These are phyloP conservation scores for Nestor notabilis DNA, from an alignment of 2,113 vertebrate genomes.

Conservation along the genomic window DNA sequence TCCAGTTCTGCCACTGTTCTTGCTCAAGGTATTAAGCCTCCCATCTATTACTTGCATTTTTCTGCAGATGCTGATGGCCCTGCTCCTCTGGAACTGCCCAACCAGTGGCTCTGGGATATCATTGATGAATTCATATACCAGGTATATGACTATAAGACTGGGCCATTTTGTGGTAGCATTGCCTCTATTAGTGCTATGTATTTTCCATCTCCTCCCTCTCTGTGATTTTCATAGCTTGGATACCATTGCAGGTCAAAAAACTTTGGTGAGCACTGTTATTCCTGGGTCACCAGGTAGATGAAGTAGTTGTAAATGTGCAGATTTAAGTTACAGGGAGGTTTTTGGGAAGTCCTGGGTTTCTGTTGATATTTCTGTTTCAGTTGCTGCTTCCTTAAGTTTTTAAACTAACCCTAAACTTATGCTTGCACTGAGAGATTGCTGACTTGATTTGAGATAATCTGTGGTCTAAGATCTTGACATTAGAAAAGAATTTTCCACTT, in stretches of 20 bases:
- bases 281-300: neutral
- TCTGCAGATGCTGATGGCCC: conserved; percentile 94
- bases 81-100: conserved; percentile 94
- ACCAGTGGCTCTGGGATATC: conserved; percentile 99
- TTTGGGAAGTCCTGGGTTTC: neutral
- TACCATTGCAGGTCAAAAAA: neutral
- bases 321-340: neutral
- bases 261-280: neutral
- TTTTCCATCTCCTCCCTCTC: neutral
- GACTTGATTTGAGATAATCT: neutral
- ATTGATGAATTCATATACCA: conserved; percentile 99
- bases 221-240: neutral
- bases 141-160: conserved; percentile 49
- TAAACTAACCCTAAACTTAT: neutral
- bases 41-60: neutral
- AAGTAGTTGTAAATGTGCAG: neutral
- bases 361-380: neutral
- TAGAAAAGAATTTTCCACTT: neutral
- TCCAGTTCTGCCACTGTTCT: neutral
- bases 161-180: neutral
- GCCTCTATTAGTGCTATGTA: neutral
- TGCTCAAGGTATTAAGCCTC: neutral
- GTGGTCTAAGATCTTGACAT: neutral
- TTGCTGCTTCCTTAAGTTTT: neutral
- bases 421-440: neutral